These are phyloP conservation scores for Calliopum simillimum DNA, from an alignment of 2,888 invertebrate genomes.

Conservation along the genomic window DNA sequence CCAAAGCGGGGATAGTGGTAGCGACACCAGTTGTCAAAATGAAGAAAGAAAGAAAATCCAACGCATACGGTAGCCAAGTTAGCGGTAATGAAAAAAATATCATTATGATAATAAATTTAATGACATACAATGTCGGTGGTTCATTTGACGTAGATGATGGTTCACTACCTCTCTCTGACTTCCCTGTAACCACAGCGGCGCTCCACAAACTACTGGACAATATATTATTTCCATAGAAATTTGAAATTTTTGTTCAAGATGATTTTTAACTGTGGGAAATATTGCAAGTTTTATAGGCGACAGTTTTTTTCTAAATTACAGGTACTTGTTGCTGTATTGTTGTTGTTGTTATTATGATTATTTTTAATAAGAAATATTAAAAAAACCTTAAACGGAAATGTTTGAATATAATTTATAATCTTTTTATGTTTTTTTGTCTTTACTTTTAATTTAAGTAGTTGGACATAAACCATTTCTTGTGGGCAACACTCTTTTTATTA, in stretches of 20 bases:
- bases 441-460: not conserved
- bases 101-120: slow-evolving; percentile 32
- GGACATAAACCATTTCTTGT: too few relatives aligned
- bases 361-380: slow-evolving; percentile 29
- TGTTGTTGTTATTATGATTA: not conserved
- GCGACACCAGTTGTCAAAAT: not conserved
- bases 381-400: slow-evolving; percentile 22
- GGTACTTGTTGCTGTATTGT: not conserved
- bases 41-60: too few relatives aligned
- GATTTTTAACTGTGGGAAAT: slow-evolving; percentile 27
- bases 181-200: not conserved
- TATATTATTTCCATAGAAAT: slow-evolving; percentile 20
- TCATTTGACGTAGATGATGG: not conserved
- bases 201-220: not conserved
- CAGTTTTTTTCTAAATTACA: not conserved
- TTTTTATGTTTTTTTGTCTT: not conserved
- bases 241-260: not conserved
- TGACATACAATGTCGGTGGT: not conserved
- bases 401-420: slow-evolving; percentile 26
- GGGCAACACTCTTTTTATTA: too few relatives aligned
- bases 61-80: slow-evolving; percentile 22
- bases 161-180: not conserved
- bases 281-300: slow-evolving; percentile 19
- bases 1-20: not conserved
- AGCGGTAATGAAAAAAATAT: slow-evolving; percentile 21